Evolutionary conservation across 2,797 vertebrate genomes (phyloP).

Genomic region (Lutra lutra): DNA sequence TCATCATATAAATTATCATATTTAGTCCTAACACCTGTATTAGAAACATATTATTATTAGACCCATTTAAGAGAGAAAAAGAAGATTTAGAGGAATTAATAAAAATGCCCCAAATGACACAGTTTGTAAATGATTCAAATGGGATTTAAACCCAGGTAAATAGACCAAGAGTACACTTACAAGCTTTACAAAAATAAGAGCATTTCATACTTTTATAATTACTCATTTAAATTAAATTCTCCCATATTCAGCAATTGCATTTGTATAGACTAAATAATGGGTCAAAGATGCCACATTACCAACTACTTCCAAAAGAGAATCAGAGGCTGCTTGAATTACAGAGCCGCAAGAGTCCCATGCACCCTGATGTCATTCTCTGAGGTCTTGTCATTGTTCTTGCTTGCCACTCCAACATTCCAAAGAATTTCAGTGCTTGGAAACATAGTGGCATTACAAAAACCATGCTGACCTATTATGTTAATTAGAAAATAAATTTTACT

Average conservation of each 20-base stretch:
- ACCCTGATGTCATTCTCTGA: not conserved
- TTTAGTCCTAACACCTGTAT: not conserved
- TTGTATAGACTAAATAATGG: not conserved
- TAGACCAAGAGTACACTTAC: not conserved
- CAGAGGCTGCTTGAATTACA: not conserved
- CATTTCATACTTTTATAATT: not conserved
- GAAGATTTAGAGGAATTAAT: not conserved
- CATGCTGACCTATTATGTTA: not conserved
- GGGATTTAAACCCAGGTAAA: conserved; percentile 6
- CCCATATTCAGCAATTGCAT: conserved; percentile 28
- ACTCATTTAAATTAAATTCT: conserved; percentile 23
- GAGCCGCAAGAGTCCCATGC: not conserved
- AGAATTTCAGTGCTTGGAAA: not conserved
- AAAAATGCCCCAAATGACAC: not conserved
- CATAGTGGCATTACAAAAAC: not conserved
- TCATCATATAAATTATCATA: not conserved
- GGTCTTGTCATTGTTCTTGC: not conserved
- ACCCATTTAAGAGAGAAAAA: not conserved
- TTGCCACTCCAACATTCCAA: not conserved
- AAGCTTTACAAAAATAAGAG: not conserved
- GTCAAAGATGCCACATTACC: not conserved
- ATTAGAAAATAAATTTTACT: not conserved
- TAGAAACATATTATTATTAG: not conserved
- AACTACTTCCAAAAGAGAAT: conserved; percentile 26
- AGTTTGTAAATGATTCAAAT: not conserved